phyloP scores from a whole-genome alignment of 2,113 vertebrate species.

The Pelodiscus sinensis region DNA sequence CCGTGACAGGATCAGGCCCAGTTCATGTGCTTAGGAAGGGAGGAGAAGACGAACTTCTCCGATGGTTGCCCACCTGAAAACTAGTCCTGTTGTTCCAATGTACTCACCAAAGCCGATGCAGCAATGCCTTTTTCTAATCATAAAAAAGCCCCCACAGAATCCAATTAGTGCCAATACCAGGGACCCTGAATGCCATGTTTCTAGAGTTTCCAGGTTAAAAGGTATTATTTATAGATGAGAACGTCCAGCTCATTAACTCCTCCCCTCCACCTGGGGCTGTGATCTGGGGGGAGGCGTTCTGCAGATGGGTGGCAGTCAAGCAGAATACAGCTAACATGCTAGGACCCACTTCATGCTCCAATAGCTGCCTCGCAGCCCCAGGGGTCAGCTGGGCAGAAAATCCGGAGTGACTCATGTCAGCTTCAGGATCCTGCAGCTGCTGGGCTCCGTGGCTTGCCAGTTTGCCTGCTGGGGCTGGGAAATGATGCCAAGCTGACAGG shows the following conservation, averaged over 20 bases:
- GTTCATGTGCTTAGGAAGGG: neutral
- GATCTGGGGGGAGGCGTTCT: neutral
- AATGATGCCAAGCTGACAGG: neutral
- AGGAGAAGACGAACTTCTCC: neutral
- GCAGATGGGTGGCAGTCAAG: neutral
- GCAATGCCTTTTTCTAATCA: neutral
- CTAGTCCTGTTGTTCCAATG: neutral
- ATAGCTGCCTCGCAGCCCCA: neutral
- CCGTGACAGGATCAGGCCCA: neutral
- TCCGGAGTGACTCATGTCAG: neutral
- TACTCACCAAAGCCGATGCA: neutral
- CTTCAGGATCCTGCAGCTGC: neutral
- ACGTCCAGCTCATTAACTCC: neutral
- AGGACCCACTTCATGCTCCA: neutral
- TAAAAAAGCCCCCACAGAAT: neutral
- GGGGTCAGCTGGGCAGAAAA: neutral
- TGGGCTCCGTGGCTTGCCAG: neutral
- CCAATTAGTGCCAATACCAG: neutral
- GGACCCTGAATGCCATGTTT: neutral
- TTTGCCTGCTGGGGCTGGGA: neutral
- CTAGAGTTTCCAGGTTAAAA: neutral
- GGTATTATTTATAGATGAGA: neutral
- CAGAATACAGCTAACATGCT: neutral
- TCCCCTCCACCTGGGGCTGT: accelerated
- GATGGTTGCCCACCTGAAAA: neutral